phyloP scores from a whole-genome alignment of 2,113 vertebrate species.

The Aphelocoma coerulescens region DNA sequence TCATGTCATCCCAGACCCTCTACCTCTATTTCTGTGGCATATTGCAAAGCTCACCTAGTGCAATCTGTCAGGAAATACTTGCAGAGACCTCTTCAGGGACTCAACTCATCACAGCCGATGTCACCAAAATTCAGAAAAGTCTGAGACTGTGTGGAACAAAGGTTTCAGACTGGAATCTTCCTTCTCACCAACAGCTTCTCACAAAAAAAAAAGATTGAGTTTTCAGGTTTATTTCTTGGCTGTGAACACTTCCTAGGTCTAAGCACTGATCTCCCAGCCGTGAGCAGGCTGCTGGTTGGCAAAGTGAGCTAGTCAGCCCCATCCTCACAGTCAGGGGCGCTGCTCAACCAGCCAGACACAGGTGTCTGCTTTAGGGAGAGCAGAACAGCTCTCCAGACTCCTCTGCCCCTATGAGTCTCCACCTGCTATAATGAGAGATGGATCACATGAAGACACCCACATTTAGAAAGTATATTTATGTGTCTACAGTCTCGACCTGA shows the following conservation, averaged over 20 bases:
- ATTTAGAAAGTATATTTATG: conserved; percentile 51
- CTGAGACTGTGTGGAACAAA: background rate
- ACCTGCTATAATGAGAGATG: background rate
- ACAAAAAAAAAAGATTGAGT: background rate
- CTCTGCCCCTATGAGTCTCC: background rate
- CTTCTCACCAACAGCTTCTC: background rate
- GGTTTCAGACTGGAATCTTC: background rate
- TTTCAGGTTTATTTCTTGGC: background rate
- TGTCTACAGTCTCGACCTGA: conserved; percentile 34
- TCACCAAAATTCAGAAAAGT: background rate
- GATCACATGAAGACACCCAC: background rate
- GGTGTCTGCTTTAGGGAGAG: background rate
- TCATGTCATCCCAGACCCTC: background rate
- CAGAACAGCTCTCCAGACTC: background rate
- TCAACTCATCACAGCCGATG: background rate
- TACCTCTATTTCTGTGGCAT: background rate
- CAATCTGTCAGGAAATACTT: background rate
- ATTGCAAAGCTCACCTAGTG: background rate
- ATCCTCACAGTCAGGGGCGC: background rate
- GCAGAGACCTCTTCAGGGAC: background rate
- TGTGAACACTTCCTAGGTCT: background rate
- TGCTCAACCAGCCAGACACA: background rate
- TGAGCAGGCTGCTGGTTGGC: background rate
- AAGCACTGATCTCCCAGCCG: background rate
- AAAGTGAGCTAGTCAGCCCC: background rate